Conservation (phyloP, 2,797 vertebrate genomes). For the Carcharodon carcharias region DNA sequence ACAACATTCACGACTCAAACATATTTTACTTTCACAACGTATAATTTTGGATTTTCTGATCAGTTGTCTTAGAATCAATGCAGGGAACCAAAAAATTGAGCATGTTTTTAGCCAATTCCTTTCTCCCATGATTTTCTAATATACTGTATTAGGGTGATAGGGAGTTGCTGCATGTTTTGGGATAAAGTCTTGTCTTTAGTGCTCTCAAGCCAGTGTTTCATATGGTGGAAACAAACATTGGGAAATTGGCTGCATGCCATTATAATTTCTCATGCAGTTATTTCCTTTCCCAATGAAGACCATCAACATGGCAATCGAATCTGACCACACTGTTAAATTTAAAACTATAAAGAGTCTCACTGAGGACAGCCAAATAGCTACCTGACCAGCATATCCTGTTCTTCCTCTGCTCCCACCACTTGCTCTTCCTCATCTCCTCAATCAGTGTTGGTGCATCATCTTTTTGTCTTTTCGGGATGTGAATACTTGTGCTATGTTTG, state of each 20-base stretch:
- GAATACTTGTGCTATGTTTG: not conserved
- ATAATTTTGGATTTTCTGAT: not conserved
- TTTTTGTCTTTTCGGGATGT: not conserved
- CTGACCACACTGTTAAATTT: not conserved
- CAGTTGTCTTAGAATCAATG: not conserved
- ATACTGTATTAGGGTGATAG: not conserved
- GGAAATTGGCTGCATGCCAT: not conserved
- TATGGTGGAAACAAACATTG: not conserved
- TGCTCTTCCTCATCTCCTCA: not conserved
- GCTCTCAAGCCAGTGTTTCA: not conserved
- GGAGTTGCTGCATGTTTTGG: not conserved
- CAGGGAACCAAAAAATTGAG: not conserved
- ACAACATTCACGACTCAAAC: too few species aligned
- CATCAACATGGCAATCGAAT: not conserved
- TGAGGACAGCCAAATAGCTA: not conserved
- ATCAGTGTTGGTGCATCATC: not conserved
- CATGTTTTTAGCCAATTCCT: not conserved
- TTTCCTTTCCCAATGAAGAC: not conserved
- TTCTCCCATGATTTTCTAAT: not conserved
- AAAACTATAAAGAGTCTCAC: not conserved
- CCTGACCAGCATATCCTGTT: not conserved
- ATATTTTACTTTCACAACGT: too few species aligned
- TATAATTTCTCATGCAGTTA: not conserved
- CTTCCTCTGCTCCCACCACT: not conserved
- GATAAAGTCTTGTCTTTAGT: not conserved